phyloP scores from a whole-genome alignment of 2,113 vertebrate genomes.

The Corydoras maculifer region DNA sequence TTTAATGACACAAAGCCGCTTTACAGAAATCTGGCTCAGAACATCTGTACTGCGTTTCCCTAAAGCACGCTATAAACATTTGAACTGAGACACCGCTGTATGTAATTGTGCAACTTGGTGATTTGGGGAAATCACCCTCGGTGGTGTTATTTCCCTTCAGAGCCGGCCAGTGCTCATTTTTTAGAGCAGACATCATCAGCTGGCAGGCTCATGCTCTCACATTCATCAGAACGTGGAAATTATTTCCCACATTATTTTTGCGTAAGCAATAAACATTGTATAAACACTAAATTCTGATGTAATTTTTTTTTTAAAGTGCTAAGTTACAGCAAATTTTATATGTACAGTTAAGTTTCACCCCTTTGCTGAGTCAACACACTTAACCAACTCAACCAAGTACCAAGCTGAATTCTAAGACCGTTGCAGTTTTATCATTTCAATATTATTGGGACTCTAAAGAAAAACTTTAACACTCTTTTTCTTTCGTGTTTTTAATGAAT shows the following conservation, averaged over 20 bases:
- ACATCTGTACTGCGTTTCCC: neutral
- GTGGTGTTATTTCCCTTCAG: conserved; percentile 10
- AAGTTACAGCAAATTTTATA: too few species aligned
- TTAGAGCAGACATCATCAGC: conserved; percentile 28
- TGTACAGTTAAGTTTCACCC: too few species aligned
- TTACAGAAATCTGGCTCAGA: neutral
- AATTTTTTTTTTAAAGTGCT: too few species aligned
- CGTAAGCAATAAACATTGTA: neutral
- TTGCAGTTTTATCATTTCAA: too few species aligned
- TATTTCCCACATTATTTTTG: neutral
- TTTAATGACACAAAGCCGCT: neutral
- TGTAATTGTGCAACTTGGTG: conserved; percentile 5
- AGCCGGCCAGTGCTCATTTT: conserved; percentile 1
- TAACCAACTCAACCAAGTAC: neutral
- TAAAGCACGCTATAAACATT: conserved; percentile 2
- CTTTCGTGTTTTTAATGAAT: too few species aligned
- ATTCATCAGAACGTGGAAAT: neutral
- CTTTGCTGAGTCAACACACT: neutral
- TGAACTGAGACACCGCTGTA: neutral
- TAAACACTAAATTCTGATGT: neutral
- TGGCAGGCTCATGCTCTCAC: neutral
- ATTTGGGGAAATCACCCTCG: conserved; percentile 12
- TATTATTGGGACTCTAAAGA: too few species aligned
- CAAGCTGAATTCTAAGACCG: too few species aligned
- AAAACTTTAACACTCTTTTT: too few species aligned